These are phyloP conservation scores for Phalacrocorax brasilianus DNA, from an alignment of 2,113 vertebrate species.

Conservation along the genomic window DNA sequence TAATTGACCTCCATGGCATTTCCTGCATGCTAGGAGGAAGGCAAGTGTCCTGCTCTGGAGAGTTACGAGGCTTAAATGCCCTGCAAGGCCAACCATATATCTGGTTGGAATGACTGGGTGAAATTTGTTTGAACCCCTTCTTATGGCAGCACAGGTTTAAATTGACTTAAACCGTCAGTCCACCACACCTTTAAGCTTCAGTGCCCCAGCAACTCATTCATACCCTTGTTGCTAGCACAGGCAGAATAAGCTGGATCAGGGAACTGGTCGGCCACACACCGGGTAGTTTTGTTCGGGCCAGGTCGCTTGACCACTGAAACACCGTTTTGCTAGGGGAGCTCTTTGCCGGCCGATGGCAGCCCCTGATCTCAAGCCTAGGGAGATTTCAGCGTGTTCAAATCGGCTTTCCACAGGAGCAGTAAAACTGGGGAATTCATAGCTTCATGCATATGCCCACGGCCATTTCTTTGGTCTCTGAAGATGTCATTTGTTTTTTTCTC, in stretches of 20 bases:
- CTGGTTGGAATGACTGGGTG: neutral
- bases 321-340: neutral
- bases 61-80: neutral
- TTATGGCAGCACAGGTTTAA: fast-evolving
- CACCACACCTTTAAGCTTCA: neutral
- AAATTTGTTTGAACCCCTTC: neutral
- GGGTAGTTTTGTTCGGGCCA: neutral
- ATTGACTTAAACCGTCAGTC: neutral
- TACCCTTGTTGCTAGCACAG: neutral
- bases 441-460: fast-evolving
- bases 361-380: neutral
- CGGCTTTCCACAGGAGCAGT: neutral
- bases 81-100: neutral
- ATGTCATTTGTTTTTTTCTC: neutral
- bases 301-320: neutral
- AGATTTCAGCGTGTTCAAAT: neutral
- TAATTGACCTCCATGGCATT: fast-evolving
- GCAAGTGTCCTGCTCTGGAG: neutral
- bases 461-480: neutral
- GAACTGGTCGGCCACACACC: neutral
- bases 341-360: neutral
- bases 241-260: neutral
- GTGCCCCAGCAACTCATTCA: neutral
- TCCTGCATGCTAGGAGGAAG: neutral
- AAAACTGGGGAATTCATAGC: neutral